Percentiles rank a stretch among this genome's conserved stretches.
phyloP scores from a whole-genome alignment of 92 coral and sea anemone genomes.

The Parazoanthus atlanticus region DNA sequence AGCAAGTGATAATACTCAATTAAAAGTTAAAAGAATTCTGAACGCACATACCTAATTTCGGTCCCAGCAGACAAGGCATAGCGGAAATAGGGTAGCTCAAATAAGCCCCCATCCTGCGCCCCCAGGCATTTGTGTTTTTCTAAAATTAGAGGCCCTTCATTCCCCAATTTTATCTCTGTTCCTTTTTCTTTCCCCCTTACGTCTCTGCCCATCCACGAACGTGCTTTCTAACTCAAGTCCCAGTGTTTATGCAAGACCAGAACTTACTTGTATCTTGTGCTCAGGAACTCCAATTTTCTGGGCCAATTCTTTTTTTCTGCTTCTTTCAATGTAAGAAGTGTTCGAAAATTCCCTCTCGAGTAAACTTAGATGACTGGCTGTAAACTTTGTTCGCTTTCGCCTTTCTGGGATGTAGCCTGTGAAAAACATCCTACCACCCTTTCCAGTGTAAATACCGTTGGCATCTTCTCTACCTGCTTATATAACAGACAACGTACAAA shows the following conservation, averaged over 20 bases:
- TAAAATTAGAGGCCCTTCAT: too few species aligned
- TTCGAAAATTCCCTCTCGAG: conserved; percentile 13
- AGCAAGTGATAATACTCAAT: too few species aligned
- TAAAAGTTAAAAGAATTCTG: too few species aligned
- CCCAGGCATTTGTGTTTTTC: too few species aligned
- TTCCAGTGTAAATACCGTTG: not conserved
- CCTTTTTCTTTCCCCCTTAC: too few species aligned
- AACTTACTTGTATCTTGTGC: conserved; percentile 16
- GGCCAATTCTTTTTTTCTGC: conserved; percentile 19
- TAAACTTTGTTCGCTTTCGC: conserved; percentile 24
- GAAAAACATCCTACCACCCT: conserved; percentile 8
- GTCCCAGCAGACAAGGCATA: too few species aligned
- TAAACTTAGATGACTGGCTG: conserved; percentile 5
- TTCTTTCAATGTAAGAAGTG: conserved; percentile 22
- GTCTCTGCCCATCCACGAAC: not conserved
- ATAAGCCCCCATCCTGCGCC: too few species aligned
- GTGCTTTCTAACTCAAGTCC: not conserved
- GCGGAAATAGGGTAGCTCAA: too few species aligned
- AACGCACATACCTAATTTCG: too few species aligned
- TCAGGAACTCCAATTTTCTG: not conserved
- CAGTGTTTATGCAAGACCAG: not conserved
- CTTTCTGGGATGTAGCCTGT: conserved; percentile 14
- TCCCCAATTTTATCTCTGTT: too few species aligned
- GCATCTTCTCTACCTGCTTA: conserved; percentile 13
- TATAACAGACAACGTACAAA: not conserved